phyloP scores from a whole-genome alignment of 2,888 invertebrate genomes.

The Tineola bisselliella region DNA sequence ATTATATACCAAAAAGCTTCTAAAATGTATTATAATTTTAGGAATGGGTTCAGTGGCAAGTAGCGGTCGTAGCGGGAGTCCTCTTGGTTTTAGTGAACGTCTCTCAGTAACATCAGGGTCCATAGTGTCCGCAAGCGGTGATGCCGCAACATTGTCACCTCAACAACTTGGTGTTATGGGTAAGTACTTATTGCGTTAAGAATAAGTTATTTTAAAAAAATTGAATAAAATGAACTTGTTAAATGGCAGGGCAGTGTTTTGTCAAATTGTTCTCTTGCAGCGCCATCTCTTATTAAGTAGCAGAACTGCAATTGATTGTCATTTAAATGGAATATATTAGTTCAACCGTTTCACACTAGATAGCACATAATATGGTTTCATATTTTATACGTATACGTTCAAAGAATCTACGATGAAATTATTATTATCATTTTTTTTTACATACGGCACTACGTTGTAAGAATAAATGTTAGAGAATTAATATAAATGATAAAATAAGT shows the following conservation, averaged over 20 bases:
- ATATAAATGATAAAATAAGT: not conserved
- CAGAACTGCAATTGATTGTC: constrained; percentile 16
- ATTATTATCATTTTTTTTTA: too few relatives aligned
- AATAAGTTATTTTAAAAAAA: not conserved
- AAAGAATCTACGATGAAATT: too few relatives aligned
- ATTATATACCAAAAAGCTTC: too few relatives aligned
- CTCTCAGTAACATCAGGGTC: constrained; percentile 76
- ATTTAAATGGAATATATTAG: constrained; percentile 17
- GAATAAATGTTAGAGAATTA: not conserved
- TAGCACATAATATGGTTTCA: not conserved
- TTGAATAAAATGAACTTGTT: not conserved
- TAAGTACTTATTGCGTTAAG: constrained; percentile 51
- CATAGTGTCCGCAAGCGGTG: constrained; percentile 64
- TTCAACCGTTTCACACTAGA: not conserved
- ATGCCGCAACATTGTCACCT: constrained; percentile 77
- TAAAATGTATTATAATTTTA: constrained; percentile 18
- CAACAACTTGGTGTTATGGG: constrained; percentile 92
- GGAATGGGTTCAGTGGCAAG: constrained; percentile 74
- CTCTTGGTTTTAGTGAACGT: constrained; percentile 71
- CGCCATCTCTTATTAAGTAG: constrained; percentile 21
- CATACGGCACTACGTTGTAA: too few relatives aligned
- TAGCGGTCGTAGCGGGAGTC: constrained; percentile 73
- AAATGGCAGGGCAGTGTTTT: too few relatives aligned
- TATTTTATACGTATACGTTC: too few relatives aligned
- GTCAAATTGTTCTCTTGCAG: constrained; percentile 6